These are phyloP conservation scores for Leptura quadrifasciata DNA, from an alignment of 2,888 invertebrate species.

Conservation along the genomic window DNA sequence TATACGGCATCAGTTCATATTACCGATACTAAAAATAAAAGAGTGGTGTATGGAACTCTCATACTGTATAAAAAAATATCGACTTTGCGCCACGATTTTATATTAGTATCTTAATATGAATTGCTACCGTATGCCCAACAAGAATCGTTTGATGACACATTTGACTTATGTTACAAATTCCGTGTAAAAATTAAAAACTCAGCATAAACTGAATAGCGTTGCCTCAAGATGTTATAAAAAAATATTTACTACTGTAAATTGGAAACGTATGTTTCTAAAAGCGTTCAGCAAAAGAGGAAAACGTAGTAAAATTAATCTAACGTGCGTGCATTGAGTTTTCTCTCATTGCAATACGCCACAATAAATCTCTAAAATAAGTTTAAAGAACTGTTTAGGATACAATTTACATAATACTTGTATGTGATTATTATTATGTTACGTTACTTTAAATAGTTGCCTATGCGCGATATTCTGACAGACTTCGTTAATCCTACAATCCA, in stretches of 20 bases:
- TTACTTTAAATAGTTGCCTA: neutral
- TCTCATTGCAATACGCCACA: neutral
- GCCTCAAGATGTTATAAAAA: neutral
- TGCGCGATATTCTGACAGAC: neutral
- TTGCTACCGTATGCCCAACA: no score
- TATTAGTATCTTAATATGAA: no score
- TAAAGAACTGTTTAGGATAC: neutral
- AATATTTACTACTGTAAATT: slow-evolving; percentile 2
- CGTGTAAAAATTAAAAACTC: no score
- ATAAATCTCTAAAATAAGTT: neutral
- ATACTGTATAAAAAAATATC: no score
- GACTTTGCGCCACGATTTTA: no score
- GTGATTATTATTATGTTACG: neutral
- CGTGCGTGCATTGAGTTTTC: neutral
- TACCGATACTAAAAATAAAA: no score
- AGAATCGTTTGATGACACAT: no score
- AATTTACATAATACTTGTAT: neutral
- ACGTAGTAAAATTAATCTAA: neutral
- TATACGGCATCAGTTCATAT: no score
- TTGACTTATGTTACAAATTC: no score
- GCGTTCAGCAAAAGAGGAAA: neutral
- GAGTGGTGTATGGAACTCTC: no score
- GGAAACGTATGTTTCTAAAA: slow-evolving; percentile 8
- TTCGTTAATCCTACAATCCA: neutral
- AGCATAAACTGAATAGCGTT: neutral